These are phyloP conservation scores for Microplitis manilae DNA, from an alignment of 2,888 invertebrate species.

Conservation along the genomic window DNA sequence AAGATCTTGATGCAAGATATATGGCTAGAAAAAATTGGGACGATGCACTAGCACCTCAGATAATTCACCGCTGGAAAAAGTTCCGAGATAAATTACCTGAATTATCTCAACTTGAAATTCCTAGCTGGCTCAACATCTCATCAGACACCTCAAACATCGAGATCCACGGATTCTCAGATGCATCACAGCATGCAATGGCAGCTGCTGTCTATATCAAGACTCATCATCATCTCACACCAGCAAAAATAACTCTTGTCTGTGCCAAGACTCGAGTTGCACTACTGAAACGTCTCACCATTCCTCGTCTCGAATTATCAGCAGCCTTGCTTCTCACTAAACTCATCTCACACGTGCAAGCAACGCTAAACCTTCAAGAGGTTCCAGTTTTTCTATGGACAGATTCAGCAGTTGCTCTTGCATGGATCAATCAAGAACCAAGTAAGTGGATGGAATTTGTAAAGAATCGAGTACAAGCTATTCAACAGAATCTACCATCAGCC, in stretches of 20 bases:
- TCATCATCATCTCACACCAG: slow-evolving; percentile 25
- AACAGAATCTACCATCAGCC: slow-evolving; percentile 50
- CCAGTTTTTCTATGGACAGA: not conserved
- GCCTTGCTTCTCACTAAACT: not conserved
- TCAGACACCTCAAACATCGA: not conserved
- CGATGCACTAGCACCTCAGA: no score
- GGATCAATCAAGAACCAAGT: not conserved
- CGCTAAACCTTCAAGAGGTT: not conserved
- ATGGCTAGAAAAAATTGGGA: no score
- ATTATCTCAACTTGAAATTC: not conserved
- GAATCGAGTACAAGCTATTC: slow-evolving; percentile 45
- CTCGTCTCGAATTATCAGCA: no score
- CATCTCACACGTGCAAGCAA: not conserved
- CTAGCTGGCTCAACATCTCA: slow-evolving; percentile 38
- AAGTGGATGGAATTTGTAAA: not conserved
- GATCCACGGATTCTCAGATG: slow-evolving; percentile 53
- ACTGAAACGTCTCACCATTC: slow-evolving; percentile 41
- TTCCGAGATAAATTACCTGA: no score
- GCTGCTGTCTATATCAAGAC: no score
- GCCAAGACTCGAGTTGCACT: slow-evolving; percentile 48
- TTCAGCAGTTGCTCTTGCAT: not conserved
- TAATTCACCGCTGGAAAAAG: no score
- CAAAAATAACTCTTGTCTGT: slow-evolving; percentile 30
- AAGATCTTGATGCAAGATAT: no score
- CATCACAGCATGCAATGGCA: slow-evolving; percentile 42